Evolutionary conservation across 2,888 invertebrate species (phyloP).

Genomic region (Dexiosoma caninum): DNA sequence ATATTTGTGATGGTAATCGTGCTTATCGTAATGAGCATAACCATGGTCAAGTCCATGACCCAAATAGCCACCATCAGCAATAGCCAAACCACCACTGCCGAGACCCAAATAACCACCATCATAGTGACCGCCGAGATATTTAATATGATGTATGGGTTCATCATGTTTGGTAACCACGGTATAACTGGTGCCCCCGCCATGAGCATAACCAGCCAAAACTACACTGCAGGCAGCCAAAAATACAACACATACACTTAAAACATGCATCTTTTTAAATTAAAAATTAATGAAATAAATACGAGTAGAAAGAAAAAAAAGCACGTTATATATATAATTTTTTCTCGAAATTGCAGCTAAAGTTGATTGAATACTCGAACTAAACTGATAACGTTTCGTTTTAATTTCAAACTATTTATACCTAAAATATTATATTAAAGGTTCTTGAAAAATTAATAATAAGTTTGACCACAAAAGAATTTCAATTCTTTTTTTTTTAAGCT

Average conservation of each 20-base stretch:
- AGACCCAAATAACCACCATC: slow-evolving; percentile 39
- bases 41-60: slow-evolving; percentile 64
- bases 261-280: slow-evolving; percentile 39
- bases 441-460: slow-evolving; percentile 31
- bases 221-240: slow-evolving; percentile 35
- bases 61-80: slow-evolving; percentile 56
- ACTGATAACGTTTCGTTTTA: slow-evolving; percentile 38
- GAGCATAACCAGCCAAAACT: slow-evolving; percentile 53
- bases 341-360: slow-evolving; percentile 4
- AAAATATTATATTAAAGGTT: slow-evolving; percentile 34
- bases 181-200: slow-evolving; percentile 70
- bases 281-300: not conserved
- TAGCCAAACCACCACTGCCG: slow-evolving; percentile 54
- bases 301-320: not conserved
- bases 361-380: slow-evolving; percentile 43
- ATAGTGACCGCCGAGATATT: slow-evolving; percentile 33
- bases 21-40: slow-evolving; percentile 69
- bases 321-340: not conserved
- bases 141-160: slow-evolving; percentile 64
- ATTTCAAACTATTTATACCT: slow-evolving; percentile 51
- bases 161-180: slow-evolving; percentile 73
- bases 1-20: slow-evolving; percentile 77
- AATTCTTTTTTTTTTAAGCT: too few relatives aligned
- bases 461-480: not conserved
- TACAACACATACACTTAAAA: slow-evolving; percentile 23